Evolutionary conservation across 1,140 invertebrate species (phyloP), one percentile per base, ranked within the genome.

Genomic region (Macrobrachium nipponense): DNA sequence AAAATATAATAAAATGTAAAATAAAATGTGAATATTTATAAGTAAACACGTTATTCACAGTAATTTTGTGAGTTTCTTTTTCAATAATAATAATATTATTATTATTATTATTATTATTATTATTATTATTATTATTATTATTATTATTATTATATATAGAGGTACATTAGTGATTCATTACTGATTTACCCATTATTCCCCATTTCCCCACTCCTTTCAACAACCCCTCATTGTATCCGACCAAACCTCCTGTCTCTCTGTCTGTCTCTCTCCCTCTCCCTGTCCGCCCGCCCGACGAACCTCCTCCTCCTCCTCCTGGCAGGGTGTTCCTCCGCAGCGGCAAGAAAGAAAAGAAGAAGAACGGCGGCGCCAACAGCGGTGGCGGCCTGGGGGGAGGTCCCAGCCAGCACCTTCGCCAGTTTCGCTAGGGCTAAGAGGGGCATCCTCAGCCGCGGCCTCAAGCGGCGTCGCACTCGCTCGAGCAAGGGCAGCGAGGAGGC

Each of bases 401-500:
- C 20, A n/a, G 23, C 68, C 68, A 59, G 36, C 76, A 72, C 64
- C 75, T 72, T 59, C 66, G 64, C 17, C 66, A 86, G 51, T 51
- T 51, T n/a, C 60, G 61, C 58, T 17, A 73, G 76, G 58, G 70
- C 83, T 6, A 61, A 66, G 66, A 77, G 77, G 64, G 36, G 77
- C 18, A 64, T 86, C 68, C 61, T 86, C 17, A 76, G 83, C 5
- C 64, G 83, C 0, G 59, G 58, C 5, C 83, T 86, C 64, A 86
- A 80, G 36, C 66, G 83, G 8, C 83, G 83, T n/a, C 77, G 83
- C 20, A 70, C 83, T n/a, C 68, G 78, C 77, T 62, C 77, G 23
- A 80, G 20, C 18, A 86, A 80, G 23, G 78, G 70, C n/a, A 58
- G 83, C 27, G 83, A 86, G 59, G 83, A 86, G 27, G 66, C 68